Evolutionary conservation across 2,113 vertebrate species (phyloP), one percentile per base, ranked within the genome.

Genomic region (Saccopteryx leptura): DNA sequence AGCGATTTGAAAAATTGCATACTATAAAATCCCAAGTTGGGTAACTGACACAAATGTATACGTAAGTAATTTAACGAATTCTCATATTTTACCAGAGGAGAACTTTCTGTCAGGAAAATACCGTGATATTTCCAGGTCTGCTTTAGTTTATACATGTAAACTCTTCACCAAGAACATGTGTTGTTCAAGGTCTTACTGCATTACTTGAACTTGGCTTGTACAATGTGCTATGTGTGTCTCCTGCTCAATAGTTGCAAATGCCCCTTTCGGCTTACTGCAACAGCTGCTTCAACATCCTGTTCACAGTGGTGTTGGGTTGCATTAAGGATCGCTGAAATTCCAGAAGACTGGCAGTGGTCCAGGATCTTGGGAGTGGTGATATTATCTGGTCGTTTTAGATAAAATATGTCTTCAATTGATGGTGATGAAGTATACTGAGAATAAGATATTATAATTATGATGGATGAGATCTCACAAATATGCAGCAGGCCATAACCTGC

Each of bases 251-350:
- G 52, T 66, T n/a, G 85, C 78, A 95, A 80, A 93, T 48, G 58
- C 58, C 76, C 33, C 63, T 94, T 88, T 87, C 56, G 63, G 90
- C 68, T 89, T 58, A 60, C 33, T 50, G 56, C 95, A 95, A 96
- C 97, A 97, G 97, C 96, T 97, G 97, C 95, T 95, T 94, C 92
- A 24, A 94, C 93, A 97, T 97, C 96, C 96, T 95, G 95, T 97
- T 97, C 96, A 97, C 97, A 97, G 97, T 96, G 91, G 96, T 97
- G 93, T 97, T 94, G 17, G 76, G 79, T 97, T 97, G 81, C 97
- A 86, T 15, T 18, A 26, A n/a, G 88, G 78, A 96, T 96, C 88
- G 39, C 81, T 96, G 95, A 97, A 90, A 97, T 96, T 52, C 97
- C 96, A 93, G 95, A 94, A 66, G 69, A 31, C 78, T 96, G 97